Base-by-base conservation (phyloP, 2,888 invertebrate genomes). In the Asteroscopus sphinx region DNA sequence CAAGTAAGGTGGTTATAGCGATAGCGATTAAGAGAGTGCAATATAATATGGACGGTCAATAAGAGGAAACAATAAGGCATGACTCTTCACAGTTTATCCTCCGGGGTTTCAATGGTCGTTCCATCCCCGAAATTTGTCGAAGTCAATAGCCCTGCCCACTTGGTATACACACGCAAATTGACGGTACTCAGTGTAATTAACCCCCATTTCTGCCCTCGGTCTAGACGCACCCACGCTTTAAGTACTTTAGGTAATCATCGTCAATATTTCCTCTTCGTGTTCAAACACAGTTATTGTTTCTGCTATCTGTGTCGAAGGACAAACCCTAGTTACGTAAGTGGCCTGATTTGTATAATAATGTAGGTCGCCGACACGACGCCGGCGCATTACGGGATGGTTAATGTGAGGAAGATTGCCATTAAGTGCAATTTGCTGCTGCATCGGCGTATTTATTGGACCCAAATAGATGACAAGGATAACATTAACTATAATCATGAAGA, bases 291-390 rank as follows among this genome's bases (percentile, higher is more conserved):
- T 73, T 77, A 70, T 74, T 76, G 65, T 76, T 74, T 53, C 47
- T 72, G 42, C 69, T 68, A 56, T 78, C 76, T 65, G 64, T 65
- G 58, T 53, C 69, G 81, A 82, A 87, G 86, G 85, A 84, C 85
- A 77, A 80, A 75, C 77, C 77, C 68, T 77, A 76, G 77, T 85
- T 81, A 74, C 85, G 79, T 79, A 85, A 82, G 74, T 82, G 83
- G 68, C 81, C 86, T 82, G 82, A 88, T 85, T 88, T 77, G 66
- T 55, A 33, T 77, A 78, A 76, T 77, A 74, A 87, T 81, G 81
- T 88, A 80, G 85, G 85, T 85, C 83, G 78, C 57, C 80, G 59
- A 55, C 65, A 67, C 76, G 82, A 70, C 81, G 81, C 81, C 61
- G 54, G 49, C 52, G 46, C 58, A 70, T 56, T 65, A 65, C 47